Evolutionary conservation across 2,888 invertebrate genomes (phyloP).

Genomic region (Masnerella sp.): DNA sequence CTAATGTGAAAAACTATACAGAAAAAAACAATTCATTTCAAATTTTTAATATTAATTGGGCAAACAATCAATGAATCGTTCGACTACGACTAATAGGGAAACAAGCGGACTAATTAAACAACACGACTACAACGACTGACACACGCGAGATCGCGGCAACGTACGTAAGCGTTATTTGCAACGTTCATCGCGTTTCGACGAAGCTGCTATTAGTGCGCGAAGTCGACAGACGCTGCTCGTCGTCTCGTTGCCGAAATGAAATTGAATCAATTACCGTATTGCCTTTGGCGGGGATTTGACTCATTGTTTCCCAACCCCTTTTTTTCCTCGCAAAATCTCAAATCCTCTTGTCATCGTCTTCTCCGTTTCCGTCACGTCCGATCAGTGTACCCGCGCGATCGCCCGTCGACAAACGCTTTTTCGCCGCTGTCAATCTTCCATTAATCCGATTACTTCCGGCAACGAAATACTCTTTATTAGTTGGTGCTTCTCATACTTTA

Average conservation of each 20-base stretch:
- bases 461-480: constrained; percentile 26
- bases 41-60: no score
- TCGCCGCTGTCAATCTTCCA: constrained; percentile 23
- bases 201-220: no score
- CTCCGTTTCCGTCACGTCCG: constrained; percentile 48
- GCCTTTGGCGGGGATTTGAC: constrained; percentile 54
- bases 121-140: constrained; percentile 13
- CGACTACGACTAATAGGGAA: background rate
- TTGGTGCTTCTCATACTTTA: constrained; percentile 6
- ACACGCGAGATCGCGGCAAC: background rate
- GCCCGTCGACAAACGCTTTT: constrained; percentile 38
- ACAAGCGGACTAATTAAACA: constrained; percentile 18
- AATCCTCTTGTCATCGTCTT: constrained; percentile 60
- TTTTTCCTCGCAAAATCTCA: constrained; percentile 48
- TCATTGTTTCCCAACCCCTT: constrained; percentile 48
- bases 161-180: constrained; percentile 9
- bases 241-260: constrained; percentile 43
- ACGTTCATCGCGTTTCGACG: no score
- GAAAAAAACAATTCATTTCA: no score
- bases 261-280: constrained; percentile 57
- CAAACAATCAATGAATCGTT: no score
- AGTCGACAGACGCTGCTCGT: constrained; percentile 35
- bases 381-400: constrained; percentile 36
- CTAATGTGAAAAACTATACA: no score
- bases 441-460: constrained; percentile 43